Percentiles rank a stretch among this genome's conserved stretches.
These are phyloP conservation scores for Amphiprion ocellaris DNA, from an alignment of 2,113 vertebrate species.

Conservation along the genomic window DNA sequence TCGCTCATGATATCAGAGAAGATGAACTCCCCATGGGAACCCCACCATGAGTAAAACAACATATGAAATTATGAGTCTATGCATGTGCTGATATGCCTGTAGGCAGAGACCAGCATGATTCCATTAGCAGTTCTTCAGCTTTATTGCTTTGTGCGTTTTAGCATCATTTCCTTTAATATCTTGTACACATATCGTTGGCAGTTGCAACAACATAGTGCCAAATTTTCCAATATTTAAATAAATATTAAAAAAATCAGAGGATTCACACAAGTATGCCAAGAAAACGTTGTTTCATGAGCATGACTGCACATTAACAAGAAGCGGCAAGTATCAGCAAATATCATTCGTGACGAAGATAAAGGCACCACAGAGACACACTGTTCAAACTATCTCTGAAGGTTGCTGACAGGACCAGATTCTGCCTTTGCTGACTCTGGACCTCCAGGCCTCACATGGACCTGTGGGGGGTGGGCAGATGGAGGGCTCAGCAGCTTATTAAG, in stretches of 20 bases:
- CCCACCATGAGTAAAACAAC: neutral
- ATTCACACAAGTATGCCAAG: neutral
- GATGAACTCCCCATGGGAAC: neutral
- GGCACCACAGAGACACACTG: conserved; percentile 17
- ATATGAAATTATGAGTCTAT: neutral
- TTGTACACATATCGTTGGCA: neutral
- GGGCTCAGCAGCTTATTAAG: conserved; percentile 70
- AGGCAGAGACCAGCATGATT: conserved; percentile 11
- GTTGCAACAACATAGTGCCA: neutral
- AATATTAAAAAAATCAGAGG: neutral
- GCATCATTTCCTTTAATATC: neutral
- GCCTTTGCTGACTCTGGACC: conserved; percentile 71
- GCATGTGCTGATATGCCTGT: neutral
- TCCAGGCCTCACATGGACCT: conserved; percentile 49
- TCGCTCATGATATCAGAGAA: neutral
- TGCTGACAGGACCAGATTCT: conserved; percentile 65
- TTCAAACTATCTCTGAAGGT: conserved; percentile 32
- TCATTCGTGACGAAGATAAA: conserved; percentile 41
- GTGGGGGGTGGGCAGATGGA: conserved; percentile 1
- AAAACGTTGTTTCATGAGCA: conserved; percentile 9
- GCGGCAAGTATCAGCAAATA: conserved; percentile 36
- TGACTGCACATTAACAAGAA: conserved; percentile 22
- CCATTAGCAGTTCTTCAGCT: conserved; percentile 1
- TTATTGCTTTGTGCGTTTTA: conserved; percentile 2
- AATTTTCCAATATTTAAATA: neutral